Evolutionary conservation across 2,797 vertebrate species (phyloP).

Genomic region (Rhinichthys osculus): DNA sequence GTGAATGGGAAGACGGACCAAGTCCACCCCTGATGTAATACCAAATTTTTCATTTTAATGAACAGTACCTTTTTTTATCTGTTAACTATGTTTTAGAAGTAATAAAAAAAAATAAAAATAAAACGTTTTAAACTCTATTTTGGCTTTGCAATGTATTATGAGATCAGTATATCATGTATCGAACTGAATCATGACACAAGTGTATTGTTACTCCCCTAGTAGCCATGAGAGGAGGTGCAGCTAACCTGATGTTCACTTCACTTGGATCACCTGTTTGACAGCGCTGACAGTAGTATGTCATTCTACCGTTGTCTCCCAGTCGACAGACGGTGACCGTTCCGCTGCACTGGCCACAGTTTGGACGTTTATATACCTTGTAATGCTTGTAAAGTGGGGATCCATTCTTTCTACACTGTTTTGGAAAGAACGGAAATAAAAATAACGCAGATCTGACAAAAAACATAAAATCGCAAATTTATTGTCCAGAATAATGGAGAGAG

Average conservation of each 20-base stretch:
- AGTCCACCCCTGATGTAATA: neutral
- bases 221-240: neutral
- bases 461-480: neutral
- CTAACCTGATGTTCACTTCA: slow-evolving; percentile 81
- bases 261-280: slow-evolving; percentile 87
- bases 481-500: neutral
- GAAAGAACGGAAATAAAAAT: neutral
- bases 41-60: neutral
- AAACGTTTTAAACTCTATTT: neutral
- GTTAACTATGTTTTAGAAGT: neutral
- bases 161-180: neutral
- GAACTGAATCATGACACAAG: neutral
- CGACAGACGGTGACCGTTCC: slow-evolving; percentile 86
- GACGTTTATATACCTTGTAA: slow-evolving; percentile 89
- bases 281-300: slow-evolving; percentile 91
- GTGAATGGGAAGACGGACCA: neutral
- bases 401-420: slow-evolving; percentile 82
- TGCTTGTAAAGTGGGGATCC: slow-evolving; percentile 84
- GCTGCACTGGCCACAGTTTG: slow-evolving; percentile 81
- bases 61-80: neutral
- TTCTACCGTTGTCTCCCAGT: slow-evolving; percentile 87
- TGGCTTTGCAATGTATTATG: neutral
- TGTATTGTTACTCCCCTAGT: neutral
- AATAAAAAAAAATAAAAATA: neutral
- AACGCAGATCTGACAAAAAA: neutral